phyloP scores from a whole-genome alignment of 2,797 vertebrate genomes.

The Hippopotamyrus pictus region DNA sequence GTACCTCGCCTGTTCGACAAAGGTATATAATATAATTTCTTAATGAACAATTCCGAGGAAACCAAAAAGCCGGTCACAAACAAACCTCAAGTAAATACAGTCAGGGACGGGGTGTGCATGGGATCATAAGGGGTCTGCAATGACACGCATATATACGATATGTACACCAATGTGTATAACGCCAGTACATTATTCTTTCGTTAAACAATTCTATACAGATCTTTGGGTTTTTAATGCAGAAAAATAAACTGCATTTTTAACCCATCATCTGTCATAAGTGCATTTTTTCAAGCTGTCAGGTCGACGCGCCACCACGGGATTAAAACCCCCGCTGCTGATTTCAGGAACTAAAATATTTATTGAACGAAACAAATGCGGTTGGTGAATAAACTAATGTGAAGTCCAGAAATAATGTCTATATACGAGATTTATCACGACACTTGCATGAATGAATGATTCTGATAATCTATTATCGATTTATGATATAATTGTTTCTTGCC shows the following conservation, averaged over 20 bases:
- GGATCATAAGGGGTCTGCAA: neutral
- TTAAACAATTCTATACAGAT: neutral
- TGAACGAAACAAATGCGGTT: neutral
- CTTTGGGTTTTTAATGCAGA: neutral
- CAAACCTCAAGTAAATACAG: neutral
- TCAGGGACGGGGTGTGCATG: neutral
- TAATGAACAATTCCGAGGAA: neutral
- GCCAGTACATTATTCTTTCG: neutral
- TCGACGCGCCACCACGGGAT: neutral
- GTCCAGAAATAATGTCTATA: neutral
- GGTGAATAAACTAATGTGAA: neutral
- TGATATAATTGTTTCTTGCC: neutral
- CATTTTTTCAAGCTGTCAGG: slow-evolving; percentile 7
- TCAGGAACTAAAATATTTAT: neutral
- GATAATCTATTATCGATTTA: neutral
- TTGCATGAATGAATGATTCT: neutral
- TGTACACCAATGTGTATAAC: neutral
- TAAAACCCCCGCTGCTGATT: neutral
- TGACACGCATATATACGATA: neutral
- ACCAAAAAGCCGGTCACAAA: neutral
- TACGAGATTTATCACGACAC: neutral
- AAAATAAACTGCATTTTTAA: slow-evolving; percentile 9
- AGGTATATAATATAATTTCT: neutral
- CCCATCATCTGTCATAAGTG: neutral
- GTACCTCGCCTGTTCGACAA: neutral